Base-by-base conservation (phyloP, 2,888 invertebrate genomes). In the Gonocerus acuteangulatus region DNA sequence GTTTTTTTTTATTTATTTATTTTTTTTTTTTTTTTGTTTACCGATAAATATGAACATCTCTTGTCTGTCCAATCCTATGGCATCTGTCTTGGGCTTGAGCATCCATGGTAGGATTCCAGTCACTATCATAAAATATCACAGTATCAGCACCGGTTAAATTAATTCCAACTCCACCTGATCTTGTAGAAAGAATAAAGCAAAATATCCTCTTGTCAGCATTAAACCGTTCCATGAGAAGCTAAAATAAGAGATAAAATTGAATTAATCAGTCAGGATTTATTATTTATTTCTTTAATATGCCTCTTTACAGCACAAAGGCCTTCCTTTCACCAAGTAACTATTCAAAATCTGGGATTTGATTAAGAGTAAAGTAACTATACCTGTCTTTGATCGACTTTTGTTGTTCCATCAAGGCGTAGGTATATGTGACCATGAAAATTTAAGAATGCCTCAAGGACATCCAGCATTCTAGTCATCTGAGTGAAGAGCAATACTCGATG, bases 91-190 rank as follows among this genome's bases (percentile, higher is more conserved):
- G 92, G 66, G 92, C 93, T 74, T 94, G 93, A 64, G 96, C 96
- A 79, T 99, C 99, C 96, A 99, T 97, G 3, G 96, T 97, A 54
- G 97, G 97, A 81, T 97, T 97, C 97, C 96, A 97, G 78, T 97
- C 96, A 65, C 95, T 95, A 79, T 99, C 99, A 76, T 99, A 99
- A 79, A 99, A 99, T 74, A 99, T 89, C 69, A 99, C 97, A 70
- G 95, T 93, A 78, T 99, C 99, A 47, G 99, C 99, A 67, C 97
- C 99, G 32, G 96, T 97, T 68, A 99, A 81, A 80, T 99, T 99
- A 51, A 99, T 91, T 60, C 99, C 97, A 48, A 99, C 87, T 71
- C 97, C 97, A 70, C 97, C 97, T 59, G 95, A 94, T 62, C 99
- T 84, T 52, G 99, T 99, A 2, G 97, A 97, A 68, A 99, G 78